Base-by-base conservation (phyloP, 2,113 vertebrate genomes). In the Corapipo altera region DNA sequence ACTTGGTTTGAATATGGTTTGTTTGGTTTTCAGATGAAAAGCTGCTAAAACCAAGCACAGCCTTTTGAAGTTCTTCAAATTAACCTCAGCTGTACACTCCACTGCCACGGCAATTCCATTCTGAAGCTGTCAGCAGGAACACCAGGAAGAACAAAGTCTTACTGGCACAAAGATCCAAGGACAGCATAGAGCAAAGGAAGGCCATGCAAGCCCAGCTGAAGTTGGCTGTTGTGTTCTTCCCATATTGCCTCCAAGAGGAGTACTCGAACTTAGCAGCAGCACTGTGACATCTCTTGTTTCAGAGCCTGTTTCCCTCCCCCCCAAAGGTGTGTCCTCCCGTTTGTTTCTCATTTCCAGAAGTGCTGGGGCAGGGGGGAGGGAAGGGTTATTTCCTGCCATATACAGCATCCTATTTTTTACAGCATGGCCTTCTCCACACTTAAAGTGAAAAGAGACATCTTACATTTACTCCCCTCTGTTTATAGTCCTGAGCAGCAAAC, bases 341-440 rank as follows among this genome's bases (percentile, higher is more conserved):
- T 89, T 73, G 39, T 11, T 84, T 84, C 85, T 78, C 65, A 86
- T 59, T 94, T 85, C 72, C 85, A 90, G 64, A 77, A 90, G 55
- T 15, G 30, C 57, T 64, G 49, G 88, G 52, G 12, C 9, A 19
- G 28, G 33, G 7, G 18, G 17, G 11, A 54, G 15, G 48, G 39
- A 87, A 78, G 39, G 30, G 89, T 58, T 59, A 91, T 79, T 93
- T 95, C 88, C 90, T 83, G 69, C 24, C 18, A 1, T 30, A 85
- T 23, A 84, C 33, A 90, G 54, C 79, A 93, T 91, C 76, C 77
- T 76, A 51, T 88, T 91, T 88, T 96, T 89, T n/a, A 89, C 14
- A 84, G 79, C 37, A 32, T 13, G 32, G 49, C 23, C 86, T 88
- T 88, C 88, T 74, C 72, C 57, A 54, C 65, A 61, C n/a, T 51